These are phyloP conservation scores for Lepidocyrtinus sp. DNA, from an alignment of 2,888 invertebrate genomes.

Conservation along the genomic window DNA sequence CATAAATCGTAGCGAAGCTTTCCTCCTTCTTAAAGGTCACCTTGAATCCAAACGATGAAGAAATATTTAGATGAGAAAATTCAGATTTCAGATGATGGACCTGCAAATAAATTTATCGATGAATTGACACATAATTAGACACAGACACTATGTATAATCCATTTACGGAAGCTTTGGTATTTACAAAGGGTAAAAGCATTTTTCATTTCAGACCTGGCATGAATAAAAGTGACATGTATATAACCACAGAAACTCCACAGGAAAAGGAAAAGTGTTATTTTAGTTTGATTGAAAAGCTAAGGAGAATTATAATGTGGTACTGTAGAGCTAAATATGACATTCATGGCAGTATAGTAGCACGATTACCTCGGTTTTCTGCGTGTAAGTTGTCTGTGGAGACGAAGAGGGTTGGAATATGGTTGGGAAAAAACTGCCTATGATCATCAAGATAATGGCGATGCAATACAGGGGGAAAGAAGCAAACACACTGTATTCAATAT, in stretches of 20 bases:
- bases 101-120: too few species aligned
- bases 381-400: constrained; percentile 56
- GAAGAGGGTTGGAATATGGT: background rate
- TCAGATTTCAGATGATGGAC: too few species aligned
- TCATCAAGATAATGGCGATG: background rate
- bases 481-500: constrained; percentile 49
- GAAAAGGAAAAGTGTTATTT: background rate
- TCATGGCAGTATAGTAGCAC: constrained; percentile 54
- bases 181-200: too few species aligned
- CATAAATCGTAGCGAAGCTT: too few species aligned
- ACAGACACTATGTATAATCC: too few species aligned
- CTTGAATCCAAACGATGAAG: too few species aligned
- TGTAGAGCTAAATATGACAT: background rate
- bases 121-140: too few species aligned
- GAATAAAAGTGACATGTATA: too few species aligned
- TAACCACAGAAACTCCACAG: background rate
- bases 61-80: background rate
- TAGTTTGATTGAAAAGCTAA: constrained; percentile 15
- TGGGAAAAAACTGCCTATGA: background rate
- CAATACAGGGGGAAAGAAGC: background rate
- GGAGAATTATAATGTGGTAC: background rate
- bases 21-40: background rate
- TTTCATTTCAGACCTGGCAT: too few species aligned
- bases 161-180: too few species aligned
- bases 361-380: constrained; percentile 59